Evolutionary conservation across 2,113 vertebrate genomes (phyloP).

Genomic region (Otolemur garnettii): DNA sequence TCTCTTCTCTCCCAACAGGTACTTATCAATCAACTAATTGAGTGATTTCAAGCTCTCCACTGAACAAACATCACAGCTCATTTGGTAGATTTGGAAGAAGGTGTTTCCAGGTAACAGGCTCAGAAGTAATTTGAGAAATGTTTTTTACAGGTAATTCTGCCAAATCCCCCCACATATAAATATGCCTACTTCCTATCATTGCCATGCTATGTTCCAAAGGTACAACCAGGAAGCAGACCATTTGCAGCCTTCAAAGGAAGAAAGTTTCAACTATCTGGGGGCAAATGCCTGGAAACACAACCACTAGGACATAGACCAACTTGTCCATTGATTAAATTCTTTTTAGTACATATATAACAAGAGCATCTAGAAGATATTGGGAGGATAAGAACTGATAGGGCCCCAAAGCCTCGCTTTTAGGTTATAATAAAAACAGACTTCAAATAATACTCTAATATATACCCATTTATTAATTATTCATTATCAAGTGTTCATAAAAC

Average conservation of each 20-base stretch:
- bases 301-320: background rate
- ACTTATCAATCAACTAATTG: constrained; percentile 45
- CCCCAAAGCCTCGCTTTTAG: background rate
- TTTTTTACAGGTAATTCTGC: background rate
- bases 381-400: background rate
- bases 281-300: background rate
- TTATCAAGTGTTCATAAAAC: constrained; percentile 3
- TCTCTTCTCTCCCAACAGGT: constrained; percentile 46
- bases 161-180: constrained; percentile 9
- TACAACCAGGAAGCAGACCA: background rate
- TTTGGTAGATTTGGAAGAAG: constrained; percentile 45
- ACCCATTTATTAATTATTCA: constrained; percentile 30
- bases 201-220: background rate
- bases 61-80: constrained; percentile 35
- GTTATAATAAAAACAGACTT: constrained; percentile 29
- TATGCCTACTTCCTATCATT: background rate
- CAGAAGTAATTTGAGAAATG: constrained; percentile 45
- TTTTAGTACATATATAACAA: background rate
- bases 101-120: constrained; percentile 3
- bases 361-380: background rate
- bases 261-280: background rate
- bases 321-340: background rate
- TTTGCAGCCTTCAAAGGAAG: constrained; percentile 1
- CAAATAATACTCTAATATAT: constrained; percentile 25
- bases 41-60: constrained; percentile 25